phyloP scores from a whole-genome alignment of 2,113 vertebrate genomes.

The Dermatemys mawii region DNA sequence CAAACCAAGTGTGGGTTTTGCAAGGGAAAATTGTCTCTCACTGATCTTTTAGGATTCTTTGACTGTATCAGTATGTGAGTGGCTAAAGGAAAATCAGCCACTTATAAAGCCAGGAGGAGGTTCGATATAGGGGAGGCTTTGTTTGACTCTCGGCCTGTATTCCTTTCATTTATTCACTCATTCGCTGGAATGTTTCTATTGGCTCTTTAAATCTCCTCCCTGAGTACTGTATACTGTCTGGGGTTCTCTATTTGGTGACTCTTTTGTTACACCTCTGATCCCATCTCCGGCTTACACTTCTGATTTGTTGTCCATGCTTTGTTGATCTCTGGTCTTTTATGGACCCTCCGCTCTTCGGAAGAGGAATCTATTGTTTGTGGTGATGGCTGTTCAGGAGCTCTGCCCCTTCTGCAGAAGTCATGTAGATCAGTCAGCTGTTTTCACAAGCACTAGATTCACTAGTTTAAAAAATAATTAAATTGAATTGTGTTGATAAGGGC shows the following conservation, averaged over 20 bases:
- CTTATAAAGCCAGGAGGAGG: neutral
- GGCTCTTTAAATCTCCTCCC: neutral
- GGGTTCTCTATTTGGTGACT: neutral
- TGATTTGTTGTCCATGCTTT: neutral
- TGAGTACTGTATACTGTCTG: neutral
- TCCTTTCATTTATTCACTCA: neutral
- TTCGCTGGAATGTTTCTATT: neutral
- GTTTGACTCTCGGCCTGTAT: neutral
- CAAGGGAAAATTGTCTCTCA: neutral
- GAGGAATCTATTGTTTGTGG: neutral
- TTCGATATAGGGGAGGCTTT: neutral
- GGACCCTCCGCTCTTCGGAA: neutral
- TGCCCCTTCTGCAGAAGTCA: neutral
- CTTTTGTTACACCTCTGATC: neutral
- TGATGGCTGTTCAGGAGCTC: neutral
- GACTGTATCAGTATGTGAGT: neutral
- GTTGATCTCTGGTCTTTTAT: neutral
- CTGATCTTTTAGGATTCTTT: neutral
- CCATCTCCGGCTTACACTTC: neutral
- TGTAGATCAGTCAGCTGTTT: neutral
- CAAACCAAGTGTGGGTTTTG: neutral
- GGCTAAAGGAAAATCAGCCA: neutral
- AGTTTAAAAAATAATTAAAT: neutral
- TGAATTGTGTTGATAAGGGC: neutral
- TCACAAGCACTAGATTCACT: neutral